Percentiles rank a stretch among this genome's conserved stretches.
phyloP scores from a whole-genome alignment of 1,140 invertebrate genomes.

The Meloidogyne chitwoodi region DNA sequence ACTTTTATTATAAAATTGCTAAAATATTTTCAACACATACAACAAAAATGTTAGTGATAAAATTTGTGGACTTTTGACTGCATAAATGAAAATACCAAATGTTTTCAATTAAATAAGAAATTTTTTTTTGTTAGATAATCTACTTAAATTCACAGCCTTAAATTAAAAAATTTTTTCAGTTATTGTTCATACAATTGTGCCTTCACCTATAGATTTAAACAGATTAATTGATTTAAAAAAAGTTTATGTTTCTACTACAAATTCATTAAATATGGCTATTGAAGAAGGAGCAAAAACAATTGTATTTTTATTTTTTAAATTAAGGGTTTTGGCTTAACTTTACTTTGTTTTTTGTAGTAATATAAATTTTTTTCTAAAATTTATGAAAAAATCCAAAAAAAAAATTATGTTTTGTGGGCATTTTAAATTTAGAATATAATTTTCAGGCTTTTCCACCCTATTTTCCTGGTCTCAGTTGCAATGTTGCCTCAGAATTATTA shows the following conservation, averaged over 20 bases:
- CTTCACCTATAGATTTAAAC: slow-evolving; percentile 11
- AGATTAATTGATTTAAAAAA: slow-evolving; percentile 30
- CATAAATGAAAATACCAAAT: too few species aligned
- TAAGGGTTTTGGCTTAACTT: too few species aligned
- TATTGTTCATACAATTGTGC: slow-evolving; percentile 41
- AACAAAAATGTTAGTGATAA: too few species aligned
- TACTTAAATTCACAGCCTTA: too few species aligned
- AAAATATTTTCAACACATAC: too few species aligned
- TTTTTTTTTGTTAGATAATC: too few species aligned
- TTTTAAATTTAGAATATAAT: not conserved
- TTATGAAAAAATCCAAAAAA: too few species aligned
- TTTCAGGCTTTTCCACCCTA: slow-evolving; percentile 39
- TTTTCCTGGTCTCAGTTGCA: slow-evolving; percentile 28
- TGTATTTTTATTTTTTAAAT: not conserved
- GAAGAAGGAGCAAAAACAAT: slow-evolving; percentile 38
- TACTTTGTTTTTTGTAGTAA: slow-evolving; percentile 21
- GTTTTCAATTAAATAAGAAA: too few species aligned
- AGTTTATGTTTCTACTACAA: slow-evolving; percentile 36
- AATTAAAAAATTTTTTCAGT: slow-evolving; percentile 43
- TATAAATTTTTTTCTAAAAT: too few species aligned
- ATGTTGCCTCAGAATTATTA: slow-evolving; percentile 27
- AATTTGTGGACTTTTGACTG: too few species aligned
- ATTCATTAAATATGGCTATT: slow-evolving; percentile 35
- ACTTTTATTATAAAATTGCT: too few species aligned
- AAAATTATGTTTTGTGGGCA: not conserved